Evolutionary conservation across 2,888 invertebrate species (phyloP).

Genomic region (Abscondita cerata): DNA sequence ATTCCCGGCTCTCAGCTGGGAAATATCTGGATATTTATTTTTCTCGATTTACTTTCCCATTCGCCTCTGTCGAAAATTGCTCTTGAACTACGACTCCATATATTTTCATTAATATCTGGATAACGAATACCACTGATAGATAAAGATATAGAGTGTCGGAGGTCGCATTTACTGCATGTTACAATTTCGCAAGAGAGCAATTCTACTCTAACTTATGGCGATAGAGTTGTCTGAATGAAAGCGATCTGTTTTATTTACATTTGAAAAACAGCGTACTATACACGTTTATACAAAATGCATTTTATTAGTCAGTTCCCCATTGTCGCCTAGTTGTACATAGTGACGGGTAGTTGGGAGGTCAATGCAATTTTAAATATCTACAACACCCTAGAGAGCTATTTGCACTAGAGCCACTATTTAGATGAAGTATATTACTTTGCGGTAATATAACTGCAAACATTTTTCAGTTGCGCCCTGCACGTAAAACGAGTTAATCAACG

Average conservation of each 20-base stretch:
- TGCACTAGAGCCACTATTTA: slow-evolving; percentile 23
- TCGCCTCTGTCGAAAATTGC: not conserved
- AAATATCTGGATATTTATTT: slow-evolving; percentile 19
- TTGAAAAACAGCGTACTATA: not conserved
- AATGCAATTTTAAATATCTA: slow-evolving; percentile 33
- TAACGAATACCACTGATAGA: slow-evolving; percentile 20
- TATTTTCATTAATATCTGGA: slow-evolving; percentile 19
- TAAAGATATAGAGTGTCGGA: slow-evolving; percentile 20
- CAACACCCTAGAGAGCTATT: slow-evolving; percentile 23
- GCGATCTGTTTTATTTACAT: not conserved
- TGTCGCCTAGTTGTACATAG: too few relatives aligned
- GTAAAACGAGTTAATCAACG: slow-evolving; percentile 7
- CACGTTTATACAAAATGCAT: not conserved
- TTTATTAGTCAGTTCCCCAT: slow-evolving; percentile 7
- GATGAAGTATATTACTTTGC: slow-evolving; percentile 27
- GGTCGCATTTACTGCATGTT: slow-evolving; percentile 19
- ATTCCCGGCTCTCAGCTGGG: slow-evolving; percentile 6
- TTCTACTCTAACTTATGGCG: not conserved
- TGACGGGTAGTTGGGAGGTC: slow-evolving; percentile 15
- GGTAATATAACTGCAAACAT: not conserved
- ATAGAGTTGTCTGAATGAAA: not conserved
- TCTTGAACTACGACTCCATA: slow-evolving; percentile 16
- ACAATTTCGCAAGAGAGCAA: slow-evolving; percentile 16
- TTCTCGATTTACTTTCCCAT: slow-evolving; percentile 10
- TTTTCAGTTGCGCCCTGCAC: not conserved